phyloP scores from a whole-genome alignment of 2,797 vertebrate genomes.

The Rhinoraja longicauda region DNA sequence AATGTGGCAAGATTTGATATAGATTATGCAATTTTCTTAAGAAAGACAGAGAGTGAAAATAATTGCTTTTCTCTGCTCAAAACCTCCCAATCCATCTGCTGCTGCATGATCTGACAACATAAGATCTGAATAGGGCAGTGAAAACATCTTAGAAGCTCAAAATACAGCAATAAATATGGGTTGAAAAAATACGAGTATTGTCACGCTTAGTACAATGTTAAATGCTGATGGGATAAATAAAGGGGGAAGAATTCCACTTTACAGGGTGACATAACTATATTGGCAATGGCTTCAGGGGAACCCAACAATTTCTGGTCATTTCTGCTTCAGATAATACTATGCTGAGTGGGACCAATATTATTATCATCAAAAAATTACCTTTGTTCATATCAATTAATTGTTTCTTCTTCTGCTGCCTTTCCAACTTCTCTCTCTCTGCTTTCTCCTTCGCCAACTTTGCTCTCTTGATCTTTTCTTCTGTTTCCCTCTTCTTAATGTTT shows the following conservation, averaged over 20 bases:
- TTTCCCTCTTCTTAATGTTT: slow-evolving; percentile 90
- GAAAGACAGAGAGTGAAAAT: not conserved
- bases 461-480: slow-evolving; percentile 92
- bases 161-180: not conserved
- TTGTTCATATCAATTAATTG: slow-evolving; percentile 97
- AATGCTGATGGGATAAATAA: not conserved
- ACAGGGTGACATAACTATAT: not conserved
- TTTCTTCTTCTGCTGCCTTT: slow-evolving; percentile 93
- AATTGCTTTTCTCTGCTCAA: not conserved
- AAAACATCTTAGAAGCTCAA: not conserved
- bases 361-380: slow-evolving; percentile 65
- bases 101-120: not conserved
- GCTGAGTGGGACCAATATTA: not conserved
- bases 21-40: not conserved
- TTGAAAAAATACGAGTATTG: not conserved
- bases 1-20: not conserved
- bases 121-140: not conserved
- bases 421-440: slow-evolving; percentile 85
- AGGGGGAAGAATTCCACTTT: not conserved
- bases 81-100: not conserved
- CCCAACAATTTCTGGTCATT: not conserved
- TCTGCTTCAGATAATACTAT: not conserved
- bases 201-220: not conserved
- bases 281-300: not conserved
- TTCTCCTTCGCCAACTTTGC: slow-evolving; percentile 95